A percentile compares a stretch with the other conserved stretches of the same genome.
phyloP scores from a whole-genome alignment of 2,113 vertebrate genomes.

The Leucopsar rothschildi region DNA sequence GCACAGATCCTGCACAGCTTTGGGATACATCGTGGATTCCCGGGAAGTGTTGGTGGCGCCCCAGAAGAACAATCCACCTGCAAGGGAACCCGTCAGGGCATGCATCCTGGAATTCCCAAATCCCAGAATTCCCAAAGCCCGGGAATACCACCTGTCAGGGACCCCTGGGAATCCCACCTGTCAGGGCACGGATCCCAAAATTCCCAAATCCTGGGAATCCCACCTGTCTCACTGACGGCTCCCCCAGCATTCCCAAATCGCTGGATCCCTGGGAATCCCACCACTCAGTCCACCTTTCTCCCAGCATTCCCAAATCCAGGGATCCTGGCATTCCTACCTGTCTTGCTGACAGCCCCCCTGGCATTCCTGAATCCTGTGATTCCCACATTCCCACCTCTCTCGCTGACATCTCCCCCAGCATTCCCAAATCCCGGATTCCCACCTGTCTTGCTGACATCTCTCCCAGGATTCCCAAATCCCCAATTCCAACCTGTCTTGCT shows the following conservation, averaged over 20 bases:
- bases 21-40: slow-evolving; percentile 98
- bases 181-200: no score
- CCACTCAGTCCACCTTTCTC: neutral
- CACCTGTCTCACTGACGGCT: no score
- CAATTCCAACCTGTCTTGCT: neutral
- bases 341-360: no score
- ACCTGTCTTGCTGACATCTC: neutral
- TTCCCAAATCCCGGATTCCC: neutral
- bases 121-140: neutral
- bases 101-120: neutral
- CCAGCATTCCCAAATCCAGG: neutral
- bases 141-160: neutral
- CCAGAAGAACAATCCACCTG: slow-evolving; percentile 95
- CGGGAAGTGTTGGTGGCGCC: slow-evolving; percentile 95
- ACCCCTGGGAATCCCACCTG: neutral
- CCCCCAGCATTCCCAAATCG: neutral
- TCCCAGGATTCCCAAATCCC: neutral
- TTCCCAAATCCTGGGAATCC: neutral
- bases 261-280: neutral
- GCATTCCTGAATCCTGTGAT: neutral
- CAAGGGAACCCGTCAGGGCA: neutral
- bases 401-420: no score
- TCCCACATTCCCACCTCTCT: no score
- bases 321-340: no score
- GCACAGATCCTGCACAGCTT: slow-evolving; percentile 92